These are phyloP conservation scores for Nomada lathburiana DNA, from an alignment of 2,888 invertebrate species.

Conservation along the genomic window DNA sequence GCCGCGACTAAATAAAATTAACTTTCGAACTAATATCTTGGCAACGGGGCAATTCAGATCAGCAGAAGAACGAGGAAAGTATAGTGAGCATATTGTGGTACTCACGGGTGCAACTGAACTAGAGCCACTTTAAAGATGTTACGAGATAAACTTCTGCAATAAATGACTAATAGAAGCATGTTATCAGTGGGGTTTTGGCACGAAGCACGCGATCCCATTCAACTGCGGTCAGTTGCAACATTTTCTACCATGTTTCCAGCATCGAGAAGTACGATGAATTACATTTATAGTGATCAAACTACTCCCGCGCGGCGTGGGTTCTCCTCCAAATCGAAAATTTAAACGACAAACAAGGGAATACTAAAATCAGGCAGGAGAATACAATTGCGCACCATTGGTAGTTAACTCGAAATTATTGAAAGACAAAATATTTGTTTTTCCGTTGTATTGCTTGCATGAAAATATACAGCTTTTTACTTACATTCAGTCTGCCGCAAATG, in stretches of 20 bases:
- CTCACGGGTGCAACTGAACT: slow-evolving; percentile 21
- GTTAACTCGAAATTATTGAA: no score
- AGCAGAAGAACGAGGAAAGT: neutral
- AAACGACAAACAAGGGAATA: neutral
- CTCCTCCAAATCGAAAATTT: neutral
- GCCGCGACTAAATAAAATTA: slow-evolving; percentile 7
- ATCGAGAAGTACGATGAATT: slow-evolving; percentile 24
- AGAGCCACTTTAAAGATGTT: slow-evolving; percentile 15
- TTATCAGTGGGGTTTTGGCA: slow-evolving; percentile 34
- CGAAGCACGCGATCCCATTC: slow-evolving; percentile 13
- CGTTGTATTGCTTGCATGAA: no score
- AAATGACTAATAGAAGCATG: slow-evolving; percentile 29
- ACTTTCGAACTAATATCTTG: slow-evolving; percentile 10
- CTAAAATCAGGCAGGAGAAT: no score
- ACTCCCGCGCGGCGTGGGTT: neutral
- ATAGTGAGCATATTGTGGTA: neutral
- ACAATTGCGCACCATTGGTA: neutral
- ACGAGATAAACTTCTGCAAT: slow-evolving; percentile 44
- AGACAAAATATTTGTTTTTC: no score
- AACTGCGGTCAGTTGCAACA: slow-evolving; percentile 23
- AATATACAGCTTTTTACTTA: no score
- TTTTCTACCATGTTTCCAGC: slow-evolving; percentile 16
- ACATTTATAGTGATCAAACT: neutral
- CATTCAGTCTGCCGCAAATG: no score
- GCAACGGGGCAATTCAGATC: neutral